A percentile compares a stretch with the other conserved stretches of the same genome.
phyloP scores from a whole-genome alignment of 2,888 invertebrate genomes.

The Oasisia sp. region DNA sequence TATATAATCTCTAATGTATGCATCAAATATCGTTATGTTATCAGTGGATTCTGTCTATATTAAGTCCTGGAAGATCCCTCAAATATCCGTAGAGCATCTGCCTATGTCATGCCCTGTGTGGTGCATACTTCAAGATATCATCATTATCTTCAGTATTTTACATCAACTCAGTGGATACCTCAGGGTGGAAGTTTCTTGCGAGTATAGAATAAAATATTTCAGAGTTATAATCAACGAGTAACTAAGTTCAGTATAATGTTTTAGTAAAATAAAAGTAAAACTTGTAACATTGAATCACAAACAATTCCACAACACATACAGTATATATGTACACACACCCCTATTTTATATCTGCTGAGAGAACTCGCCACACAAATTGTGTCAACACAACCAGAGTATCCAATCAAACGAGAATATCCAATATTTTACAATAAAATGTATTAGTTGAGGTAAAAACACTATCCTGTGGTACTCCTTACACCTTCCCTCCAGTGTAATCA shows the following conservation, averaged over 20 bases:
- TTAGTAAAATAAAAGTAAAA: slow-evolving; percentile 9
- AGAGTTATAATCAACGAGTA: not conserved
- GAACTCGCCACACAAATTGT: not conserved
- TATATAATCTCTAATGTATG: too few species aligned
- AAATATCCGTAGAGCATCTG: too few species aligned
- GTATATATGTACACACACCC: not conserved
- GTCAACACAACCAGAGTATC: not conserved
- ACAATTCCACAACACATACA: not conserved
- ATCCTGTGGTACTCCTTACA: not conserved
- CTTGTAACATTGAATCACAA: not conserved
- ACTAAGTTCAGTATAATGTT: not conserved
- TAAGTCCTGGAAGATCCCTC: too few species aligned
- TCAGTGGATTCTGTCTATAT: too few species aligned
- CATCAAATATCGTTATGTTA: too few species aligned
- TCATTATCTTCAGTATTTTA: too few species aligned
- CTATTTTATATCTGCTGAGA: not conserved
- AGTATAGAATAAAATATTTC: not conserved
- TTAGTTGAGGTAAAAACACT: not conserved
- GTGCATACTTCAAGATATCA: too few species aligned
- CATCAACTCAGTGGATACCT: too few species aligned
- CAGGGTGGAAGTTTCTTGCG: not conserved
- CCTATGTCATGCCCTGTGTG: too few species aligned
- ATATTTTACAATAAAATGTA: not conserved
- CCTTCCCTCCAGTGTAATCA: not conserved
- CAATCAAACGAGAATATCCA: not conserved